Evolutionary conservation across 2,888 invertebrate genomes (phyloP), one percentile per base, ranked within the genome.

Genomic region (Lobophora halterata): DNA sequence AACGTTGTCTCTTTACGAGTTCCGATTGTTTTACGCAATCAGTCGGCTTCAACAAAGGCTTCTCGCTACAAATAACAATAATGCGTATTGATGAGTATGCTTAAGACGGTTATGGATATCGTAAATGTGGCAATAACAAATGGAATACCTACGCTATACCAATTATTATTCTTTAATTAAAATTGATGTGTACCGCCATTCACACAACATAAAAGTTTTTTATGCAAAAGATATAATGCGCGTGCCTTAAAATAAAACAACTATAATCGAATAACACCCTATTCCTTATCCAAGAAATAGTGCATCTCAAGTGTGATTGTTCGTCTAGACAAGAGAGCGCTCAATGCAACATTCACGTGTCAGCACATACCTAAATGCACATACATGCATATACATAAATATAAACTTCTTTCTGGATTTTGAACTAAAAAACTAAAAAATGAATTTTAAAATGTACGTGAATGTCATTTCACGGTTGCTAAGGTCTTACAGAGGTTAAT

Each of bases 401-500:
- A 27, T 3, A 26, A 34, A 32, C 19, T 28, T 29, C 5, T 33
- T 38, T 21, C 16, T n/a, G n/a, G n/a, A n/a, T n/a, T 20, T 30
- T 16, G 21, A 38, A 9, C 11, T 14, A 2, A 19, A 21, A 13
- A 26, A 26, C 23, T 31, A 34, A 33, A 7, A 29, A 23, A 26
- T n/a, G 13, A 30, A 23, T 16, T 13, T 10, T 35, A 9, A 19
- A 14, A n/a, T n/a, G n/a, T 29, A 14, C 54, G 18, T 29, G 23
- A 46, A 46, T 74, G 72, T 73, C 72, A 70, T 79, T 79, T 74
- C 73, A 79, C 75, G 80, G 79, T 76, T 73, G 52, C 65, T 76
- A 66, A 51, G 55, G 55, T 37, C 53, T 43, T 38, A 24, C 26
- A 35, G 44, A 62, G 61, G 60, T 59, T 60, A 41, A 39, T 44